Percentiles rank a stretch among this genome's conserved stretches.
Conservation (phyloP, 37 sponge, comb jelly and placozoan species). For the Diacarnus erythraeanus region DNA sequence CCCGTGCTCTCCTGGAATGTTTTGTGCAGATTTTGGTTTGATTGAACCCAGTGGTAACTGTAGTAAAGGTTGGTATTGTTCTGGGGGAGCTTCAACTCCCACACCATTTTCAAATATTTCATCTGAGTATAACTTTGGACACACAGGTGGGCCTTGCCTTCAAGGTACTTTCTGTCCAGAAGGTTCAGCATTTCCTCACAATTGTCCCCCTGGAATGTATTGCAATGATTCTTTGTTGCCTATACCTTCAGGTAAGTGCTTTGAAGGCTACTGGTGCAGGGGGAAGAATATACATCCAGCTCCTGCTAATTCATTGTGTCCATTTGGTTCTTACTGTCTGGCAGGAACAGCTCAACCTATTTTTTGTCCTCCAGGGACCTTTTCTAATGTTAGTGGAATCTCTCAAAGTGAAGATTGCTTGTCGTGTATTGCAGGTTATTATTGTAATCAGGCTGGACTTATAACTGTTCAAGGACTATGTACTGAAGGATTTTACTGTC, state of each 20-base stretch:
- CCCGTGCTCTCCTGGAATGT: too few relatives aligned
- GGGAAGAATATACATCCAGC: not conserved
- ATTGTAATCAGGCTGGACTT: not conserved
- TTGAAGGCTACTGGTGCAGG: not conserved
- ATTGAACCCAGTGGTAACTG: too few relatives aligned
- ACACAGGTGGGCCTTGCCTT: too few relatives aligned
- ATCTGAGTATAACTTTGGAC: too few relatives aligned
- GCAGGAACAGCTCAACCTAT: not conserved
- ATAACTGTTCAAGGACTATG: not conserved
- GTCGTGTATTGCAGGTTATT: not conserved
- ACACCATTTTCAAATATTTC: too few relatives aligned
- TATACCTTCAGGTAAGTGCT: not conserved
- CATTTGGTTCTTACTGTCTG: not conserved
- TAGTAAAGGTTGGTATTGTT: too few relatives aligned
- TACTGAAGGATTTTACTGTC: constrained; percentile 4
- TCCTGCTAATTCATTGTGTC: not conserved
- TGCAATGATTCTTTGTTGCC: not conserved
- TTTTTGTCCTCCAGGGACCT: not conserved
- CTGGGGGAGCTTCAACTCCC: too few relatives aligned
- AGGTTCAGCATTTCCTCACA: too few relatives aligned
- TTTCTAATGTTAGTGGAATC: not conserved
- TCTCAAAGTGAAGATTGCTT: not conserved
- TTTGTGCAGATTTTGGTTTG: too few relatives aligned
- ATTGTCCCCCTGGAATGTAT: too few relatives aligned
- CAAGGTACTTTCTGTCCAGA: too few relatives aligned